Conservation (phyloP, 2,113 vertebrate species). For the Colinus virginianus region DNA sequence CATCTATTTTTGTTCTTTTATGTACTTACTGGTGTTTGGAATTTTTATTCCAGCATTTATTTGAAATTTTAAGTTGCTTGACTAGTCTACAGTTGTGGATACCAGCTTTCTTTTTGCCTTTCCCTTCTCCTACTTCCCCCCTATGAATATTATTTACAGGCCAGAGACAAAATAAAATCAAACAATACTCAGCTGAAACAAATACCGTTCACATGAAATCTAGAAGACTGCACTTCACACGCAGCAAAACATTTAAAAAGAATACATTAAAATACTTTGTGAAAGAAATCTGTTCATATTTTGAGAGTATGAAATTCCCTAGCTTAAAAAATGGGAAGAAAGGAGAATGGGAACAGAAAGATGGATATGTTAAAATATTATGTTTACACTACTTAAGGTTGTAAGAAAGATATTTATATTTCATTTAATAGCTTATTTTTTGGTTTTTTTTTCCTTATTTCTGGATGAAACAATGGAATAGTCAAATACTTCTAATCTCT, state of each 20-base stretch:
- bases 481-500: neutral
- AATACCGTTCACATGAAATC: neutral
- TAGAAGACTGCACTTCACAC: neutral
- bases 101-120: neutral
- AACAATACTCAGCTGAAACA: neutral
- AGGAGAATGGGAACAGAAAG: neutral
- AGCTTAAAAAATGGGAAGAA: neutral
- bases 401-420: neutral
- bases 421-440: neutral
- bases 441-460: neutral
- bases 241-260: neutral
- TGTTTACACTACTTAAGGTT: neutral
- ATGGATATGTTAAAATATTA: neutral
- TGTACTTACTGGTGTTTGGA: neutral
- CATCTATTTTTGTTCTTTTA: neutral
- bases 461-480: neutral
- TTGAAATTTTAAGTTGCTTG: neutral
- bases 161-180: neutral
- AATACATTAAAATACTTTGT: neutral
- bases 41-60: neutral
- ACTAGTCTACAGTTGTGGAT: rapidly evolving
- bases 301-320: neutral
- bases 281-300: neutral
- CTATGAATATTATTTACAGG: neutral
- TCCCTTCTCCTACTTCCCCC: neutral